Conservation (phyloP, 2,888 invertebrate species). For the Cinara cedri region DNA sequence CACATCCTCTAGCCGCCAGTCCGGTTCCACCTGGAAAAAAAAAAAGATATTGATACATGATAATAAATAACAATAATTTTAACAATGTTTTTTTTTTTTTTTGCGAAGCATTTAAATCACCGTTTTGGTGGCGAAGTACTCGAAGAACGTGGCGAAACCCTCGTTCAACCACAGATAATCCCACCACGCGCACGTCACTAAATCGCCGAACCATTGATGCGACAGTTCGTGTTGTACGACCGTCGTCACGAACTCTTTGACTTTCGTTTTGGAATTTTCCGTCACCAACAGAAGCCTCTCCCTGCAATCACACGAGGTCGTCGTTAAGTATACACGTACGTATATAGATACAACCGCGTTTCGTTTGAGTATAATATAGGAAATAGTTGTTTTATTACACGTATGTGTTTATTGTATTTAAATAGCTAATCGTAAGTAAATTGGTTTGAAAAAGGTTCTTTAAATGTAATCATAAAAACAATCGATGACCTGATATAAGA, state of each 20-base stretch:
- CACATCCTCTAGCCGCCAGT: slow-evolving; percentile 59
- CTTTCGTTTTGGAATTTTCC: slow-evolving; percentile 43
- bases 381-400: no score
- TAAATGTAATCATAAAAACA: no score
- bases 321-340: no score
- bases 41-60: no score
- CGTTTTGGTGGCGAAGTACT: slow-evolving; percentile 55
- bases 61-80: no score
- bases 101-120: slow-evolving; percentile 54
- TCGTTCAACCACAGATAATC: slow-evolving; percentile 58
- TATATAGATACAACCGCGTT: no score
- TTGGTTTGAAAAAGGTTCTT: no score
- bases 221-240: slow-evolving; percentile 91
- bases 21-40: slow-evolving; percentile 58
- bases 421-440: no score
- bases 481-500: no score
- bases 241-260: slow-evolving; percentile 75
- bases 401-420: no score
- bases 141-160: slow-evolving; percentile 58
- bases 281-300: slow-evolving; percentile 25
- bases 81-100: no score
- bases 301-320: background rate
- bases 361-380: no score
- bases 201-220: slow-evolving; percentile 97
- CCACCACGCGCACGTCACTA: slow-evolving; percentile 72